phyloP scores from a whole-genome alignment of 1,140 invertebrate species.

The Mamestra configurata region DNA sequence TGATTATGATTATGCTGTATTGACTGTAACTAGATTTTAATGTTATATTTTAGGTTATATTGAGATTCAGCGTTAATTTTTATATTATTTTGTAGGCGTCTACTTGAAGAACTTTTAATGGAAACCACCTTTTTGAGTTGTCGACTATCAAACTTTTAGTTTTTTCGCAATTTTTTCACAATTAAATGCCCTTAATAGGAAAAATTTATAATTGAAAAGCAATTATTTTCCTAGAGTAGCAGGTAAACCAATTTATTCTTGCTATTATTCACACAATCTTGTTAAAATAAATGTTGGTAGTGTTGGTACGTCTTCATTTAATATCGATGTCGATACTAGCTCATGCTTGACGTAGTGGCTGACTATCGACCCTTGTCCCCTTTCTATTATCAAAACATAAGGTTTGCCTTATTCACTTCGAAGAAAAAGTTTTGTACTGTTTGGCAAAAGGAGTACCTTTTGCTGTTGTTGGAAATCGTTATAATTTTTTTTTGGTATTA shows the following conservation, averaged over 20 bases:
- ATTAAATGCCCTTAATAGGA: neutral
- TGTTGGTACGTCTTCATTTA: neutral
- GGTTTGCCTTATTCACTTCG: neutral
- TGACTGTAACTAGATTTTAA: no score
- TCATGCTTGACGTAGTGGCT: neutral
- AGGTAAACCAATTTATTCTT: neutral
- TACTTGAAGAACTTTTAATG: neutral
- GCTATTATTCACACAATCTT: neutral
- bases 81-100: no score
- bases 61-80: no score
- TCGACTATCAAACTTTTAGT: neutral
- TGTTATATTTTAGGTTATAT: no score
- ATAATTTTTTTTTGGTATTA: no score
- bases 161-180: neutral
- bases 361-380: neutral
- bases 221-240: neutral
- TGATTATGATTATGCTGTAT: no score
- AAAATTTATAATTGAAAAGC: neutral
- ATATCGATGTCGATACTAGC: neutral
- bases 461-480: no score
- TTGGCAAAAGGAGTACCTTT: no score
- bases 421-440: neutral
- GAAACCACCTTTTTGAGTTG: neutral
- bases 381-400: conserved; percentile 6
- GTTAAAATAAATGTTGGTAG: neutral